phyloP scores from a whole-genome alignment of 2,888 invertebrate genomes.

The Osmoderma eremita region DNA sequence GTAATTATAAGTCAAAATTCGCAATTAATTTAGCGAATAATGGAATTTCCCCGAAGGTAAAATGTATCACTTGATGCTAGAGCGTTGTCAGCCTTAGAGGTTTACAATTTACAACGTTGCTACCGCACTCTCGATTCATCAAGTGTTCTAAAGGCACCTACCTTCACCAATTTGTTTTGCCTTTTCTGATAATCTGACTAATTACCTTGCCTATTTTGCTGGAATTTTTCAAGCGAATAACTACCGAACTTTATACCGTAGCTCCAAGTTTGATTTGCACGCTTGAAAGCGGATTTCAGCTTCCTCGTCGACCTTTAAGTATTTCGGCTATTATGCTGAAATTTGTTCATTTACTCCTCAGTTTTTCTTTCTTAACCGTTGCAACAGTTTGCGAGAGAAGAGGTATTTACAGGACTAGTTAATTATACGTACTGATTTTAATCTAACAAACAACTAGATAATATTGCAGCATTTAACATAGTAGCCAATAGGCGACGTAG shows the following conservation, averaged over 20 bases:
- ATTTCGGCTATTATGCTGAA: background rate
- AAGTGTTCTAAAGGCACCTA: too few species aligned
- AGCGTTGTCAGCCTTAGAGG: too few species aligned
- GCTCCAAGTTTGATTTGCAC: background rate
- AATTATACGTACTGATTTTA: too few species aligned
- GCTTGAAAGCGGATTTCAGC: background rate
- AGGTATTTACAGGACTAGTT: too few species aligned
- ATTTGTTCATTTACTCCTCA: conserved; percentile 5
- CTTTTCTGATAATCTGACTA: conserved; percentile 1
- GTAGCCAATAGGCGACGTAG: background rate
- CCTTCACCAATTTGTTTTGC: background rate
- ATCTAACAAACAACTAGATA: too few species aligned
- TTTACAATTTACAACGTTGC: too few species aligned
- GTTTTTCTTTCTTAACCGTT: background rate
- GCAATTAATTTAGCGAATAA: conserved; percentile 8
- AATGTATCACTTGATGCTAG: background rate
- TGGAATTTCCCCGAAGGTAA: background rate
- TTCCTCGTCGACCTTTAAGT: background rate
- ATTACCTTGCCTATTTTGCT: conserved; percentile 19
- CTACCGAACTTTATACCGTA: background rate
- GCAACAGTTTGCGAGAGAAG: background rate
- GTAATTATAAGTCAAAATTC: background rate
- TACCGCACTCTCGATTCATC: too few species aligned
- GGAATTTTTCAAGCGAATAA: conserved; percentile 8
- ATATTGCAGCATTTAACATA: too few species aligned